Evolutionary conservation across 2,888 invertebrate genomes (phyloP).

Genomic region (Perizoma affinitatum): DNA sequence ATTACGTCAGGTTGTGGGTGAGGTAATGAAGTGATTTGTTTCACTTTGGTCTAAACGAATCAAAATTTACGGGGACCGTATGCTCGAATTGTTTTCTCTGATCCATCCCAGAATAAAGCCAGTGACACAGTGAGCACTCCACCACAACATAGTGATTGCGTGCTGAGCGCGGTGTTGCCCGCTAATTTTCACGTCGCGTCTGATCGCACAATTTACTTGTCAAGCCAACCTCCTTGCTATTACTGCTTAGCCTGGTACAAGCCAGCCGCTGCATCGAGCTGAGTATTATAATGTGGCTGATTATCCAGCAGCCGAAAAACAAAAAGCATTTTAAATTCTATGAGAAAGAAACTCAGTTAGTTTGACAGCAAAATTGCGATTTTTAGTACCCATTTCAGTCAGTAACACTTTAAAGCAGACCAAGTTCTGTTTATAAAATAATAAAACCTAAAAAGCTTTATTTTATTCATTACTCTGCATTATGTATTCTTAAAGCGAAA

Average conservation of each 20-base stretch:
- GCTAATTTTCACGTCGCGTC: constrained; percentile 76
- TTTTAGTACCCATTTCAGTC: constrained; percentile 16
- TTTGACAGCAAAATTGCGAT: constrained; percentile 31
- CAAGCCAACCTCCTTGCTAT: constrained; percentile 59
- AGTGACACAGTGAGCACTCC: constrained; percentile 33
- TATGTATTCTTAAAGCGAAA: constrained; percentile 5
- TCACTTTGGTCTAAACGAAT: constrained; percentile 27
- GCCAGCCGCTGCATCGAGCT: constrained; percentile 31
- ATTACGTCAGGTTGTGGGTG: constrained; percentile 41
- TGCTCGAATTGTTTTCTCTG: no score
- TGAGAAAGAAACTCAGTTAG: constrained; percentile 18
- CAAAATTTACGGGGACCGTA: neutral
- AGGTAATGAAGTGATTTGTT: constrained; percentile 40
- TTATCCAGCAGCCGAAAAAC: constrained; percentile 28
- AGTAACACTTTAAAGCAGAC: constrained; percentile 7
- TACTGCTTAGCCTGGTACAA: constrained; percentile 41
- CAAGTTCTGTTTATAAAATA: constrained; percentile 15
- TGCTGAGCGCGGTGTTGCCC: constrained; percentile 53
- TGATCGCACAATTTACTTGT: constrained; percentile 73
- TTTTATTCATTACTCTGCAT: constrained; percentile 16
- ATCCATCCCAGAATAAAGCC: constrained; percentile 1
- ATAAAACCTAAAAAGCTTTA: constrained; percentile 19
- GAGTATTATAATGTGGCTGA: constrained; percentile 22
- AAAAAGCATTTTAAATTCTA: constrained; percentile 23
- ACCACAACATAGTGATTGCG: constrained; percentile 45